Percentiles rank a stretch among this genome's conserved stretches.
Evolutionary conservation across 2,113 vertebrate species (phyloP).

Genomic region (Psilopsiagon aymara): DNA sequence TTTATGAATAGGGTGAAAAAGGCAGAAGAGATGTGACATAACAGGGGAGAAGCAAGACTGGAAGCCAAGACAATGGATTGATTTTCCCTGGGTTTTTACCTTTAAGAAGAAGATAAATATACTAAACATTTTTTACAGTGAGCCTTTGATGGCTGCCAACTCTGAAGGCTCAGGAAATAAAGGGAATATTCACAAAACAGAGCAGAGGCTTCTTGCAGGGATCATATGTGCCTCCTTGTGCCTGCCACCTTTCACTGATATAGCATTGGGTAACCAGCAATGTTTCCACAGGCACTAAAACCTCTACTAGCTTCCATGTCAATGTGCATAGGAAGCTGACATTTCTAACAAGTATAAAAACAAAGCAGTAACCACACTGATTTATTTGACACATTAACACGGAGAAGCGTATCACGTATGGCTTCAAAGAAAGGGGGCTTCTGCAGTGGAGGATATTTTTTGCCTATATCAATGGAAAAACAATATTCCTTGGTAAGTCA

Average conservation of each 20-base stretch:
- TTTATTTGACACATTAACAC: neutral
- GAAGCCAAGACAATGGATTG: neutral
- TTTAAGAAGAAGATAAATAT: neutral
- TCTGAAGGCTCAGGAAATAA: neutral
- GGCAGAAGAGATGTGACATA: neutral
- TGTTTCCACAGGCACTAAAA: neutral
- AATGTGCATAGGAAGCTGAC: neutral
- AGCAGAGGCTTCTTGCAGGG: neutral
- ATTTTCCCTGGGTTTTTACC: neutral
- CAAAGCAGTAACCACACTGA: neutral
- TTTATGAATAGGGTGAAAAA: neutral
- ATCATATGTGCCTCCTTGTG: neutral
- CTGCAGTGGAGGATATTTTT: neutral
- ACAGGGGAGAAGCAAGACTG: neutral
- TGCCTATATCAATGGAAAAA: neutral
- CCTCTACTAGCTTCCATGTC: neutral
- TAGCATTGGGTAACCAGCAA: neutral
- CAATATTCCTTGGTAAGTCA: neutral
- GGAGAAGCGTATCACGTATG: neutral
- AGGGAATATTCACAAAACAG: neutral
- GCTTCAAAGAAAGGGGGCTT: neutral
- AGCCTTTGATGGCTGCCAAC: neutral
- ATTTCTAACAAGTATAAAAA: neutral
- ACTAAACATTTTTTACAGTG: neutral
- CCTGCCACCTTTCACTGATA: neutral